Base-by-base conservation (phyloP, 2,797 vertebrate species). In the Falco concolor region DNA sequence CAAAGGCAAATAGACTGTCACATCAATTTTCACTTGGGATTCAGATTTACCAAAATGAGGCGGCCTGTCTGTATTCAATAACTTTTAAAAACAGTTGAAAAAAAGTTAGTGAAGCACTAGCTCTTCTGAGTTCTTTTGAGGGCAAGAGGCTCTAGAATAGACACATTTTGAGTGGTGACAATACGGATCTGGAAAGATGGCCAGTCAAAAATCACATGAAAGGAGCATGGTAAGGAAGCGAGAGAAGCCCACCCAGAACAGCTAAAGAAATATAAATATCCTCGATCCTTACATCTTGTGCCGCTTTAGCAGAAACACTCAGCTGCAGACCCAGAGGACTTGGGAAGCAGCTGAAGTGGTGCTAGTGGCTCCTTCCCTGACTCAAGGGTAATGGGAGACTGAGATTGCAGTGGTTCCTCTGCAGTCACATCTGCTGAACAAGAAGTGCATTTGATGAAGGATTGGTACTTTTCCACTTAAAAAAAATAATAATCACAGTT, bases 241-340 rank as follows among this genome's bases (percentile, higher is more conserved):
- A 93, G 52, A 95, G 20, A 92, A 76, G 56, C 67, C 52, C 17
- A 53, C 82, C 79, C 42, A 76, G 81, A 93, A 67, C n/a, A 87
- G 68, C 61, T 74, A 49, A 92, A 91, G 84, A 91, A 85, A 79
- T 92, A 89, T 30, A 92, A 93, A 95, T 93, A 90, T 34, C 49
- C 23, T 44, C 0, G 0, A 24, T 79, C n/a, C 49, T 74, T 79
- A 36, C 68, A 91, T 60, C 60, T 67, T 44, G 8, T 32, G 63
- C 47, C 40, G 82, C 22, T 73, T 87, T 23, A 78, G 61, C 52
- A 89, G 77, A 74, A 89, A 32, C 40, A 61, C 42, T 94, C 59
- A 69, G 53, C 14, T 1, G 0, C 63, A 84, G 52, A 44, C 34
- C 53, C 69, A 24, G 67, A 81, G 24, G 47, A 59, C 49, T 79